phyloP scores from a whole-genome alignment of 2,888 invertebrate genomes.

The Polymixis lichenea region DNA sequence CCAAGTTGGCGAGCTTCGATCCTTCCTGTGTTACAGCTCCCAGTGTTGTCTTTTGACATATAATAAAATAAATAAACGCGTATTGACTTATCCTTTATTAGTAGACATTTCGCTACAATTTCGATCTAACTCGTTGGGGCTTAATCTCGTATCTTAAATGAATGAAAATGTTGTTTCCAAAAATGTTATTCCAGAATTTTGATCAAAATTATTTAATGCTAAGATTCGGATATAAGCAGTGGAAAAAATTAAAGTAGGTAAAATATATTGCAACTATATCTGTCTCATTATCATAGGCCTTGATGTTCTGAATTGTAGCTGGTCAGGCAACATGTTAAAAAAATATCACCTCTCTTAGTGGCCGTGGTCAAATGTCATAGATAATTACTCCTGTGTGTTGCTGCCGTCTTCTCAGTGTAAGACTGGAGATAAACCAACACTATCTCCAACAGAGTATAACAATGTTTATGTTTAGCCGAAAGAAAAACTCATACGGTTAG shows the following conservation, averaged over 20 bases:
- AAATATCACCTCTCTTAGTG: slow-evolving; percentile 12
- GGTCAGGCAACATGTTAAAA: slow-evolving; percentile 20
- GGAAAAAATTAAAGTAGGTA: neutral
- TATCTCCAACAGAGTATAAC: neutral
- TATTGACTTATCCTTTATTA: neutral
- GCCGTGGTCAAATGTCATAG: slow-evolving; percentile 39
- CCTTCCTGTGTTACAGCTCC: neutral
- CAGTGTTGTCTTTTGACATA: neutral
- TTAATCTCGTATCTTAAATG: slow-evolving; percentile 2
- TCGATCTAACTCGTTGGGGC: slow-evolving; percentile 7
- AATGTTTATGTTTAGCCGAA: neutral
- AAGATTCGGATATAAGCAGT: neutral
- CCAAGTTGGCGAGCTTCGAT: neutral
- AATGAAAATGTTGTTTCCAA: slow-evolving; percentile 7
- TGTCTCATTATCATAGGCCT: slow-evolving; percentile 33
- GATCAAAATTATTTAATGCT: neutral
- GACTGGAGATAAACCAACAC: neutral
- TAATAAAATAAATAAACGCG: neutral
- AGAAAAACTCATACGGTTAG: neutral
- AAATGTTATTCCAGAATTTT: neutral
- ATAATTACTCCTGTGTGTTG: neutral
- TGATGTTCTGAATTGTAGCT: slow-evolving; percentile 22
- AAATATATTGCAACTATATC: slow-evolving; percentile 16
- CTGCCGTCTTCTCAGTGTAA: neutral
- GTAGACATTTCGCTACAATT: slow-evolving; percentile 12